phyloP scores from a whole-genome alignment of 1,140 invertebrate species.

The Oryctes rhinoceros region DNA sequence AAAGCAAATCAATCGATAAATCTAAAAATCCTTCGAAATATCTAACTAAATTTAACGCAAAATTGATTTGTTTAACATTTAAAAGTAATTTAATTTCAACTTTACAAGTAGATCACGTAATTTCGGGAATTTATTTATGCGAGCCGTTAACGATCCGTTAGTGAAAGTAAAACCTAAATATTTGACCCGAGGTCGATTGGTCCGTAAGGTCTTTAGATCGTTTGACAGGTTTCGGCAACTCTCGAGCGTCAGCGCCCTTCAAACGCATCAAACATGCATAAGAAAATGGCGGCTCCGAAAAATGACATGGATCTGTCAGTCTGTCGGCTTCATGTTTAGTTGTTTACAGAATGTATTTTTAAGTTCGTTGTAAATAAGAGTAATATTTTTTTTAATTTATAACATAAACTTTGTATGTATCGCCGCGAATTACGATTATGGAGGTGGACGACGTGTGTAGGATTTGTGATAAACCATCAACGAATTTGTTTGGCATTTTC shows the following conservation, averaged over 20 bases:
- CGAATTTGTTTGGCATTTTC: conserved; percentile 58
- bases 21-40: too few species aligned
- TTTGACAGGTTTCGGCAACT: too few species aligned
- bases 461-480: conserved; percentile 55
- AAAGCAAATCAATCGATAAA: too few species aligned
- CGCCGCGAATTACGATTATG: conserved; percentile 21
- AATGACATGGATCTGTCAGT: conserved; percentile 44
- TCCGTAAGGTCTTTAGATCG: too few species aligned
- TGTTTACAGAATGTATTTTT: conserved; percentile 37
- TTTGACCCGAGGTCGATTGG: too few species aligned
- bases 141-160: too few species aligned
- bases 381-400: conserved; percentile 21
- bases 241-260: conserved; percentile 3
- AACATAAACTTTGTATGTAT: conserved; percentile 37
- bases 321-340: conserved; percentile 44
- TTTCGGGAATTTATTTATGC: too few species aligned
- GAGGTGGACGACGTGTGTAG: conserved; percentile 51
- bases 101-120: too few species aligned
- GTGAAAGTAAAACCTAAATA: too few species aligned
- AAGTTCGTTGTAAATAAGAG: conserved; percentile 27
- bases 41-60: too few species aligned
- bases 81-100: too few species aligned
- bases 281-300: conserved; percentile 40
- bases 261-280: neutral
- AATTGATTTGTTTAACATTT: too few species aligned